Base-by-base conservation (phyloP, 2,797 vertebrate genomes). In the Trachurus trachurus region DNA sequence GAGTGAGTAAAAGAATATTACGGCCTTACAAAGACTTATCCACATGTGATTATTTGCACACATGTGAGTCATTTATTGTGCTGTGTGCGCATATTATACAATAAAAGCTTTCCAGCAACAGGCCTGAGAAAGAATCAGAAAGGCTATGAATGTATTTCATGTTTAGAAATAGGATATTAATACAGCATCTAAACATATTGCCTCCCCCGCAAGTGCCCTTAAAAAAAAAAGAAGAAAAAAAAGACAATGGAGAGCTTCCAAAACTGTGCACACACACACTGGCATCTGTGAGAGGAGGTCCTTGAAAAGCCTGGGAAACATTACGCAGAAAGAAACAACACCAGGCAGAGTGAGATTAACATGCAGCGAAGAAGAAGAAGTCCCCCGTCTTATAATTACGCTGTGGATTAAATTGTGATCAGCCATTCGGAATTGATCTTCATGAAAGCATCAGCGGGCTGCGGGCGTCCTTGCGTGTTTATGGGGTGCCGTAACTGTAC, bases 271-370 rank as follows among this genome's bases (percentile, higher is more conserved):
- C 50, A 65, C 56, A 39, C 26, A 40, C 10, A 64, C 49, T 9
- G 13, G 80, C 78, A 57, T 79, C 56, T 71, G 75, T 89, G 79
- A 84, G 82, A 90, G 84, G 29, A 56, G 52, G 69, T 84, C 83
- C 84, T 89, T 87, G 88, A 87, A 84, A 87, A 87, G 72, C 82
- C 82, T 79, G 84, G 80, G 84, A 87, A 90, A 70, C 66, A 54
- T 56, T 50, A 58, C 47, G 62, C 2, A 9, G 60, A 50, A 70
- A 69, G 17, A 53, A 70, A 57, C 1, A 26, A 29, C 40, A 12
- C 42, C 17, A 72, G 76, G 53, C 64, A 31, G 60, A 56, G 64
- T 0, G 6, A 84, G 84, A 86, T 89, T 87, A 87, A 70, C 60
- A 69, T 39, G 53, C 81, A 69, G 74, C 39, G 47, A 72, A 73